Conservation (phyloP, 2,113 vertebrate species). For the Pteropus alecto region DNA sequence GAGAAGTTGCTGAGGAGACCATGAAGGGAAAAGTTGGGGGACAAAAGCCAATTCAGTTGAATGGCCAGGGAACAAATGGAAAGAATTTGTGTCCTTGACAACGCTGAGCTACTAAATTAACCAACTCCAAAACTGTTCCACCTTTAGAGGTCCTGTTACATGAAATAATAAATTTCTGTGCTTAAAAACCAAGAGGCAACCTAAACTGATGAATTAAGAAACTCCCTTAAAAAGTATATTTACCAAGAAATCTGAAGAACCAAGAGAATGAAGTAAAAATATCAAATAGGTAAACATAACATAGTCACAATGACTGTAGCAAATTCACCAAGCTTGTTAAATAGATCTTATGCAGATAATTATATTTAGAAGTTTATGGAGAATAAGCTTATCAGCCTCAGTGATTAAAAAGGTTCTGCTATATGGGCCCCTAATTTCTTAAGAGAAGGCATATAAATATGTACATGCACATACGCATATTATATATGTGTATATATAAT, state of each 20-base stretch:
- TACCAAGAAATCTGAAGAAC: neutral
- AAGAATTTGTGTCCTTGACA: constrained; percentile 70
- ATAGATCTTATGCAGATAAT: neutral
- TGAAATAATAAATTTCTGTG: neutral
- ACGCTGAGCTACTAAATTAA: neutral
- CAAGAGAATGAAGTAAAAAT: constrained; percentile 44
- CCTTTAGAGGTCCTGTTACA: neutral
- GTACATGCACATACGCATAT: neutral
- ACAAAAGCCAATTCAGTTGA: constrained; percentile 4
- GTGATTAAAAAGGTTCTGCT: constrained; percentile 16
- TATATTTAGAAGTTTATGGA: neutral
- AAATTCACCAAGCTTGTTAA: neutral
- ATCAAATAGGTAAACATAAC: neutral
- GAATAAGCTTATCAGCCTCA: neutral
- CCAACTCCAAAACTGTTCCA: neutral
- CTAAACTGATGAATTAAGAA: neutral
- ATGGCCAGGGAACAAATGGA: constrained; percentile 3
- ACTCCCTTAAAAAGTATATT: neutral
- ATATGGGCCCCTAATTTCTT: neutral
- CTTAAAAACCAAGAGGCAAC: neutral
- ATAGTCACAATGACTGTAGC: neutral
- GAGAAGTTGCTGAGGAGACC: neutral
- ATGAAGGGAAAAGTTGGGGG: neutral
- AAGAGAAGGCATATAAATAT: neutral
- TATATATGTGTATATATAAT: neutral